Evolutionary conservation across 2,113 vertebrate genomes (phyloP).

Genomic region (Xyrauchen texanus): DNA sequence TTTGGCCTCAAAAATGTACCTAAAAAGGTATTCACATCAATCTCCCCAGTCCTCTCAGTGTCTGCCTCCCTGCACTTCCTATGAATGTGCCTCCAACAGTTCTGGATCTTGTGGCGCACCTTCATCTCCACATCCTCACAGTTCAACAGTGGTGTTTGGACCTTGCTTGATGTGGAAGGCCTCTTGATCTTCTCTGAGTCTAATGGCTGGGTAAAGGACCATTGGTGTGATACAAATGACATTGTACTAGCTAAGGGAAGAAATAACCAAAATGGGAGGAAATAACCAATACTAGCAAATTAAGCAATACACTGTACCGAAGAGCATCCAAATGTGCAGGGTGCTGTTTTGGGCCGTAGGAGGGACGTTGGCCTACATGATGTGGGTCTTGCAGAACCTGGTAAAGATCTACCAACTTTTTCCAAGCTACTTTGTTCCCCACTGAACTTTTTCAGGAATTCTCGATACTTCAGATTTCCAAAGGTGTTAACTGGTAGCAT

Average conservation of each 20-base stretch:
- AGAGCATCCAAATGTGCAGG: constrained; percentile 41
- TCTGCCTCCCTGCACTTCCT: constrained; percentile 69
- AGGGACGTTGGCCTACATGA: not conserved
- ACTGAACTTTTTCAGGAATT: constrained; percentile 70
- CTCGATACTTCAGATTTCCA: constrained; percentile 64
- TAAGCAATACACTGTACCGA: constrained; percentile 50
- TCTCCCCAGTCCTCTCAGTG: constrained; percentile 58
- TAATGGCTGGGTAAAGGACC: constrained; percentile 4
- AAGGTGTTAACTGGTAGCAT: constrained; percentile 62
- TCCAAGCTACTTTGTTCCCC: constrained; percentile 1
- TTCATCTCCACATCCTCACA: constrained; percentile 59
- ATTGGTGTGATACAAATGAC: not conserved
- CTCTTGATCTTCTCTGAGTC: not conserved
- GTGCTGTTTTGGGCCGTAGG: constrained; percentile 35
- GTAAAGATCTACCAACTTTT: not conserved
- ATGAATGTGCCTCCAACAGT: constrained; percentile 73
- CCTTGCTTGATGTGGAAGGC: constrained; percentile 22
- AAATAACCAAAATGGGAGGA: not conserved
- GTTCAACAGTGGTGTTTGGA: not conserved
- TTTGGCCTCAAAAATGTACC: constrained; percentile 57
- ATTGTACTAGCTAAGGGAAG: not conserved
- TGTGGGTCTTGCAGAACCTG: not conserved
- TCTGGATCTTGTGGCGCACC: constrained; percentile 62
- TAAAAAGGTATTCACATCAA: constrained; percentile 65
- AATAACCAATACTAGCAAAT: not conserved